Percentiles rank a stretch among this genome's conserved stretches.
These are phyloP conservation scores for Lytechinus pictus DNA, from an alignment of 35 echinoderm and acorn worm genomes.

Conservation along the genomic window DNA sequence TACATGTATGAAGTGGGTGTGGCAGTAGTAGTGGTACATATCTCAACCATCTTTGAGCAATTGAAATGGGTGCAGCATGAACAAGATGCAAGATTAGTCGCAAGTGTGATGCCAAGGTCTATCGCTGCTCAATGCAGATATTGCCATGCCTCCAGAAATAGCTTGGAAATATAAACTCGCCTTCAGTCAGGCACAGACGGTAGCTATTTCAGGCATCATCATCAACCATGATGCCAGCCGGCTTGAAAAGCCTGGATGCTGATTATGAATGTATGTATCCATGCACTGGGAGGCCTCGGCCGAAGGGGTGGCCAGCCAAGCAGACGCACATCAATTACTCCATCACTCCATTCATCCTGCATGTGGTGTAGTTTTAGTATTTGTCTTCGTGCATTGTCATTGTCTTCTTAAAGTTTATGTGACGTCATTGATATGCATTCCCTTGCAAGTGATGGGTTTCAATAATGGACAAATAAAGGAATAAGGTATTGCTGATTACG, in stretches of 20 bases:
- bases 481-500: too few species aligned
- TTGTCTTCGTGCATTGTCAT: too few species aligned
- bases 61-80: too few species aligned
- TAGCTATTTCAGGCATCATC: conserved; percentile 10
- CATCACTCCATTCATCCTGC: conserved; percentile 1
- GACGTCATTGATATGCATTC: too few species aligned
- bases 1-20: background rate
- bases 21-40: background rate
- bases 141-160: background rate
- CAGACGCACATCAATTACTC: conserved; percentile 16
- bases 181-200: conserved; percentile 7
- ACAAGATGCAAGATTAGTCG: background rate
- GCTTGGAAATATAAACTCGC: background rate
- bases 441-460: too few species aligned
- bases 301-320: conserved; percentile 6
- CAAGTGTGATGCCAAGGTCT: background rate
- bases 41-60: background rate
- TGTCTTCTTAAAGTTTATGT: too few species aligned
- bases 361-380: background rate
- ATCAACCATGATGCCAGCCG: background rate
- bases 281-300: conserved; percentile 4
- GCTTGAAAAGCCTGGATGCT: background rate
- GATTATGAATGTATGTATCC: conserved; percentile 13
- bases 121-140: background rate
- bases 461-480: too few species aligned